Conservation (phyloP, 2,888 invertebrate genomes). For the Iselma pallidipennis region DNA sequence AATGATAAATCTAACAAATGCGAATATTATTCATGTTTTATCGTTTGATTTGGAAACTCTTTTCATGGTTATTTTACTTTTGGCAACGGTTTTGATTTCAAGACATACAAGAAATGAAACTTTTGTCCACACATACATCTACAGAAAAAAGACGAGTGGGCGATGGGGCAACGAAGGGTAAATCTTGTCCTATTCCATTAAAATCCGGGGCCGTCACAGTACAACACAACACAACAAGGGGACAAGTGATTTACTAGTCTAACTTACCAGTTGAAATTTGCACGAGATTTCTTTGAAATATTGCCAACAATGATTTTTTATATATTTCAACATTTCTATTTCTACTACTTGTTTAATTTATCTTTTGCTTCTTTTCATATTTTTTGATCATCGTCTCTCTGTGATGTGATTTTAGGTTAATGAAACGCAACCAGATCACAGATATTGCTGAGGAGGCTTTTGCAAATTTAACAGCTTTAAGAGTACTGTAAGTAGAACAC, state of each 20-base stretch:
- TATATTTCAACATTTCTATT: not conserved
- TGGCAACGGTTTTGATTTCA: not conserved
- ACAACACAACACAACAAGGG: no score
- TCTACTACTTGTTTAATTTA: not conserved
- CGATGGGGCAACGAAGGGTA: no score
- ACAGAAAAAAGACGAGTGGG: no score
- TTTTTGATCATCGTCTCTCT: not conserved
- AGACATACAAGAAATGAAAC: not conserved
- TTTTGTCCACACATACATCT: not conserved
- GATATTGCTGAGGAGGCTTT: conserved; percentile 80
- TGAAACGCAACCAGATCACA: conserved; percentile 84
- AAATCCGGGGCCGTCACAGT: not conserved
- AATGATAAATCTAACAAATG: conserved; percentile 10
- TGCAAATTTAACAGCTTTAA: conserved; percentile 73
- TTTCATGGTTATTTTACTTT: conserved; percentile 14
- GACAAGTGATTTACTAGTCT: not conserved
- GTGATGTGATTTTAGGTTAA: conserved; percentile 65
- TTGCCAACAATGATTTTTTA: not conserved
- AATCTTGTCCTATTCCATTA: no score
- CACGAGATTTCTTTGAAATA: not conserved
- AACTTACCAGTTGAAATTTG: not conserved
- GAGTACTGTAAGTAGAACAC: conserved; percentile 75
- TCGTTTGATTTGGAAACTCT: conserved; percentile 1
- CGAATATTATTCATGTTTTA: conserved; percentile 7
- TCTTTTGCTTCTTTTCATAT: not conserved